Percentiles rank a stretch among this genome's conserved stretches.
Conservation (phyloP, 2,888 invertebrate species). For the Dicycla oo region DNA sequence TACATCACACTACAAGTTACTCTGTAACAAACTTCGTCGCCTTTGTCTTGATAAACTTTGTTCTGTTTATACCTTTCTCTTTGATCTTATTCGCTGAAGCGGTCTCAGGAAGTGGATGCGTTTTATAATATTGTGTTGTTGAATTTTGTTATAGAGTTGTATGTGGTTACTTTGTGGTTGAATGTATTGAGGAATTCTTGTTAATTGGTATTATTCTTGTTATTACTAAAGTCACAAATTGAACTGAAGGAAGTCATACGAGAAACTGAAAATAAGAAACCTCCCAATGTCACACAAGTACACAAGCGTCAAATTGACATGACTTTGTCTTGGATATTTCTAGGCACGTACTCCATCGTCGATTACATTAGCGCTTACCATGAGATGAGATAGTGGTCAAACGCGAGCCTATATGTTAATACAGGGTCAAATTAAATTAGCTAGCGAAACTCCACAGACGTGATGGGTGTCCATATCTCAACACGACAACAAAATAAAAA, state of each 20-base stretch:
- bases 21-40: constrained; percentile 32
- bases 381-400: too few relatives aligned
- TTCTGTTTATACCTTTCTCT: constrained; percentile 36
- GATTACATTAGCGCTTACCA: neutral
- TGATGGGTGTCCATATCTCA: too few relatives aligned
- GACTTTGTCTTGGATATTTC: neutral
- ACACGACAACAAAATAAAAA: too few relatives aligned
- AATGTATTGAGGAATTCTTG: neutral
- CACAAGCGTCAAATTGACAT: neutral
- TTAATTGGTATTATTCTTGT: too few relatives aligned
- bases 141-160: constrained; percentile 6
- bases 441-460: too few relatives aligned
- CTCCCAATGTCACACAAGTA: neutral
- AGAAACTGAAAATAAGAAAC: neutral
- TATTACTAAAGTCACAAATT: too few relatives aligned
- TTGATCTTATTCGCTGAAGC: constrained; percentile 47
- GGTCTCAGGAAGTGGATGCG: constrained; percentile 17
- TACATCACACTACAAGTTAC: constrained; percentile 37
- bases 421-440: too few relatives aligned
- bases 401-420: too few relatives aligned
- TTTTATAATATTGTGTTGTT: constrained; percentile 38
- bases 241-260: neutral
- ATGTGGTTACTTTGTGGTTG: constrained; percentile 7
- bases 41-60: constrained; percentile 44
- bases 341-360: neutral